phyloP scores from a whole-genome alignment of 2,888 invertebrate species.

The Sthenelais limicola region DNA sequence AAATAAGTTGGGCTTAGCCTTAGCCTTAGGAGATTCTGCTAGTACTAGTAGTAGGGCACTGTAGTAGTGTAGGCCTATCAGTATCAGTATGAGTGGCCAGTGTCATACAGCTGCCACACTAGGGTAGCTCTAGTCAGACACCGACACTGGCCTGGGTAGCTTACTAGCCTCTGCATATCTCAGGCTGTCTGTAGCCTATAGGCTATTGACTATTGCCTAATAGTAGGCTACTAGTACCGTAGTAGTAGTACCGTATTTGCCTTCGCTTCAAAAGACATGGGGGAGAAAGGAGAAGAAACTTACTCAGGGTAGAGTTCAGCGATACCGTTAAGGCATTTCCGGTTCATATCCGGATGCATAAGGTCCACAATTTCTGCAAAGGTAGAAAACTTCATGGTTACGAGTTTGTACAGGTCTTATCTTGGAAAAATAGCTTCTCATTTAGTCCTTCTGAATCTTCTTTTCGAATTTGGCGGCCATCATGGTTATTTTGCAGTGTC shows the following conservation, averaged over 20 bases:
- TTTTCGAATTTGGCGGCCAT: slow-evolving; percentile 37
- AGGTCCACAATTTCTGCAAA: slow-evolving; percentile 35
- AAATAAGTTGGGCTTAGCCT: too few species aligned
- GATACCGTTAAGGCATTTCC: slow-evolving; percentile 17
- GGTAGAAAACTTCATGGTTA: slow-evolving; percentile 37
- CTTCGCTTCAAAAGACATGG: neutral
- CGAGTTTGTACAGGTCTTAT: neutral
- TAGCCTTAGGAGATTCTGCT: too few species aligned
- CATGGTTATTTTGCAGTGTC: neutral
- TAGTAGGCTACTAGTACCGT: neutral
- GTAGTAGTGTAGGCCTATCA: too few species aligned
- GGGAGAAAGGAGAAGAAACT: neutral
- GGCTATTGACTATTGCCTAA: neutral
- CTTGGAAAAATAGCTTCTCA: neutral
- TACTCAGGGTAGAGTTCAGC: slow-evolving; percentile 34
- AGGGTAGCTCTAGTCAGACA: too few species aligned
- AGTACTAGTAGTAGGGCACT: too few species aligned
- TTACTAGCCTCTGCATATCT: neutral
- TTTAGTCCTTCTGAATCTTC: neutral
- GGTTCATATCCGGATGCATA: slow-evolving; percentile 17
- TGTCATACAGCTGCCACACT: too few species aligned
- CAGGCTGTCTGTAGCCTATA: neutral
- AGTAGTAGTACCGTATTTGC: neutral
- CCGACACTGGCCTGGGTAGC: neutral
- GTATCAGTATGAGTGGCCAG: too few species aligned